Conservation (phyloP, 2,113 vertebrate genomes). For the Chaetops frenatus region DNA sequence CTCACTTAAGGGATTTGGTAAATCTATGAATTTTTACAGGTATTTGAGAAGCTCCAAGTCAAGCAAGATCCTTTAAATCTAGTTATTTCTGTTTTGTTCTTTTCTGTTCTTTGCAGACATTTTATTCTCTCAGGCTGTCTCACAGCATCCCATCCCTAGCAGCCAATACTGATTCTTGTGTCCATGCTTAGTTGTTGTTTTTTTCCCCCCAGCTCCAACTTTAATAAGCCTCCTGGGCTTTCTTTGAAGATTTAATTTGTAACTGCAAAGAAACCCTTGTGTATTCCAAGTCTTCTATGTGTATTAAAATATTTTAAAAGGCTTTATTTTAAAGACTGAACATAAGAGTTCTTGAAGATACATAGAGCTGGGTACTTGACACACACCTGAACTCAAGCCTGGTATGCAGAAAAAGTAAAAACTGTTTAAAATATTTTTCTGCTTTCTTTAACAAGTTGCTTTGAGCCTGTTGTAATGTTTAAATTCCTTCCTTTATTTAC, state of each 20-base stretch:
- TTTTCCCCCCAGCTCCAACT: neutral
- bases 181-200: neutral
- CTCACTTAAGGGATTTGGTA: neutral
- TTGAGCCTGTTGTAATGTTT: neutral
- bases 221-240: conserved; percentile 8
- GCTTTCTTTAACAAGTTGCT: neutral
- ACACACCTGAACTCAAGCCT: neutral
- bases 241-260: conserved; percentile 7
- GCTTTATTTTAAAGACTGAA: neutral
- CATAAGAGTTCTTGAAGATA: neutral
- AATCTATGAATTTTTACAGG: neutral
- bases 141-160: neutral
- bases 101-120: neutral
- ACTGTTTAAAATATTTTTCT: neutral
- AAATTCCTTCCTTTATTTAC: neutral
- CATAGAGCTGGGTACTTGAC: neutral
- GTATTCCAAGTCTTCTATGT: neutral
- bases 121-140: neutral
- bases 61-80: neutral
- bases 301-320: neutral
- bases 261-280: neutral
- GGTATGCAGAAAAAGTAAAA: neutral
- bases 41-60: neutral
- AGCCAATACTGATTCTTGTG: neutral
- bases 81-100: neutral